These are phyloP conservation scores for Montifringilla adamsi DNA, from an alignment of 2,113 vertebrate species.

Conservation along the genomic window DNA sequence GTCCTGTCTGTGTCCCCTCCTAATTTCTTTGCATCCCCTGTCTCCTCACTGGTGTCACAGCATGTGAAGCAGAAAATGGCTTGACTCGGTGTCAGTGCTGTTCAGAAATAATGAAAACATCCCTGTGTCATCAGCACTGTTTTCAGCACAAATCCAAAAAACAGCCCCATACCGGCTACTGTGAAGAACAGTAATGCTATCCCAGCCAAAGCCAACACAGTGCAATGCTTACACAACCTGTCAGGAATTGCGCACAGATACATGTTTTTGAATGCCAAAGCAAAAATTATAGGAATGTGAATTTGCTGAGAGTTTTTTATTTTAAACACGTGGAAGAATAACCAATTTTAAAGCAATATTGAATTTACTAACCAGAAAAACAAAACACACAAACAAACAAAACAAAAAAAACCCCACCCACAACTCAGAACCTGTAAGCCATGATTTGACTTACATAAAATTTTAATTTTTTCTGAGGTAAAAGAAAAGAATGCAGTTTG, in stretches of 20 bases:
- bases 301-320: background rate
- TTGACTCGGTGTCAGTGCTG: background rate
- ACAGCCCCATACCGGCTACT: background rate
- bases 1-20: background rate
- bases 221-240: background rate
- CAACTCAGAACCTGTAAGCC: background rate
- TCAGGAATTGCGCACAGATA: background rate
- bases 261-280: background rate
- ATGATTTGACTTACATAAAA: background rate
- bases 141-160: background rate
- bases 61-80: background rate
- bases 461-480: background rate
- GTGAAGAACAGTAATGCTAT: background rate
- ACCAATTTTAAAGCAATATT: background rate
- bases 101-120: background rate
- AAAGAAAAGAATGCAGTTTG: background rate
- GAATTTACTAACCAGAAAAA: background rate
- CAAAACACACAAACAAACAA: background rate
- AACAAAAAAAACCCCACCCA: rapidly evolving
- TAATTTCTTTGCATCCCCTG: background rate
- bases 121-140: background rate
- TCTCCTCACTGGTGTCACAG: background rate
- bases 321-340: background rate
- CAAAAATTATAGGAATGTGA: background rate
- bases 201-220: background rate